phyloP scores from a whole-genome alignment of 2,888 invertebrate species.

The Caenorhabditis macrosperma region DNA sequence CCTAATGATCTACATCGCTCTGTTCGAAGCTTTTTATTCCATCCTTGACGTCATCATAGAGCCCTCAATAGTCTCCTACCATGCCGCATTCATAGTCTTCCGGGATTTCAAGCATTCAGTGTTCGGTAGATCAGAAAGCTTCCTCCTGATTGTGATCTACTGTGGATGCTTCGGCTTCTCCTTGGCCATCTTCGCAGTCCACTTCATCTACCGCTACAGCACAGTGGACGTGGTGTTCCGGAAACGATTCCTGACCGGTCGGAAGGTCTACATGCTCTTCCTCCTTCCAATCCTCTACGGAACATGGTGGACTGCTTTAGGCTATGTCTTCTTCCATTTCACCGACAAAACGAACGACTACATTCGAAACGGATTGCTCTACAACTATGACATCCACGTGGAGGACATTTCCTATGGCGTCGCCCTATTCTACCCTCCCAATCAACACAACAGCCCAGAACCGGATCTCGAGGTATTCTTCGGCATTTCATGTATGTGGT shows the following conservation, averaged over 20 bases:
- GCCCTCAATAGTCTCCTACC: background rate
- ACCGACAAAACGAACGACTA: background rate
- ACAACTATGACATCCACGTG: background rate
- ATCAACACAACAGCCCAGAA: background rate
- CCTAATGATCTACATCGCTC: constrained; percentile 23
- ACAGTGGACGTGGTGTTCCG: background rate
- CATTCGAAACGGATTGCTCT: background rate
- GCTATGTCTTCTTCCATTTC: background rate
- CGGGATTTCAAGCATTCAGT: constrained; percentile 15
- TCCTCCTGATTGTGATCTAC: constrained; percentile 6
- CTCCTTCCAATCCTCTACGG: constrained; percentile 5
- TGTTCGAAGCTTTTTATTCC: constrained; percentile 1
- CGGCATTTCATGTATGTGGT: constrained; percentile 11
- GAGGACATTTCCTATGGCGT: constrained; percentile 8
- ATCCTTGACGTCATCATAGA: background rate
- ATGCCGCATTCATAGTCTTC: constrained; percentile 4
- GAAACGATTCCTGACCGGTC: background rate
- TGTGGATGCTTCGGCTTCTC: constrained; percentile 24
- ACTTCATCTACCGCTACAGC: constrained; percentile 29
- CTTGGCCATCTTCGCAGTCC: constrained; percentile 19
- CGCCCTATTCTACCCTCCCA: background rate
- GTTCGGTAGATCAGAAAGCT: background rate
- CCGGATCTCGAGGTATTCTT: background rate
- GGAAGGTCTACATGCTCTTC: background rate
- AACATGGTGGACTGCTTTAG: background rate